phyloP scores from a whole-genome alignment of 64 coral and sea anemone species.

The Montipora foliosa region DNA sequence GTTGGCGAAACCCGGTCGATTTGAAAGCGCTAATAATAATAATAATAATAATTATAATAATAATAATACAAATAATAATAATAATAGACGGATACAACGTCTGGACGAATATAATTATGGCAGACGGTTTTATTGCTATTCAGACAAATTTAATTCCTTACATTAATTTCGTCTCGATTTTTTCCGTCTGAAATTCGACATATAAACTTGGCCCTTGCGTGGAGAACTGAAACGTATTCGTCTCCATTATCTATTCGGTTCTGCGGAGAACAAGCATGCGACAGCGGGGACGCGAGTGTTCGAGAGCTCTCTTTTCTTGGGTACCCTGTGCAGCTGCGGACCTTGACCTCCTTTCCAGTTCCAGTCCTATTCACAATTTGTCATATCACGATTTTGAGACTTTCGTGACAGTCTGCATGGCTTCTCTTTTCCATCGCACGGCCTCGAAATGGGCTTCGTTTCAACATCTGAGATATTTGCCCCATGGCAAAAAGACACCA shows the following conservation, averaged over 20 bases:
- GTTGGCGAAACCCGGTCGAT: too few species aligned
- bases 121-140: too few species aligned
- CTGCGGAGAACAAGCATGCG: too few species aligned
- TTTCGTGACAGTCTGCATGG: constrained; percentile 9
- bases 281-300: not conserved
- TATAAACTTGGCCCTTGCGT: not conserved
- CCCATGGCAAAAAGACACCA: constrained; percentile 32
- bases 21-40: too few species aligned
- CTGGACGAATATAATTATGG: too few species aligned
- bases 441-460: constrained; percentile 5
- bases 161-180: not conserved
- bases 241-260: too few species aligned
- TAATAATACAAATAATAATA: too few species aligned
- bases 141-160: not conserved
- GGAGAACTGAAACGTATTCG: too few species aligned
- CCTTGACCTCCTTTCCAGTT: not conserved
- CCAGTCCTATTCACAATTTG: not conserved
- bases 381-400: not conserved
- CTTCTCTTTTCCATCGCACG: constrained; percentile 46
- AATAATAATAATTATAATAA: too few species aligned
- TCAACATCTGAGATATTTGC: not conserved
- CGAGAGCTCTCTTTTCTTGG: not conserved
- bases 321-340: not conserved
- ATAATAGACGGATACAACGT: too few species aligned
- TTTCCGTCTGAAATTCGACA: not conserved